Conservation (phyloP, 2,888 invertebrate genomes). For the Anagyrus pseudococci region DNA sequence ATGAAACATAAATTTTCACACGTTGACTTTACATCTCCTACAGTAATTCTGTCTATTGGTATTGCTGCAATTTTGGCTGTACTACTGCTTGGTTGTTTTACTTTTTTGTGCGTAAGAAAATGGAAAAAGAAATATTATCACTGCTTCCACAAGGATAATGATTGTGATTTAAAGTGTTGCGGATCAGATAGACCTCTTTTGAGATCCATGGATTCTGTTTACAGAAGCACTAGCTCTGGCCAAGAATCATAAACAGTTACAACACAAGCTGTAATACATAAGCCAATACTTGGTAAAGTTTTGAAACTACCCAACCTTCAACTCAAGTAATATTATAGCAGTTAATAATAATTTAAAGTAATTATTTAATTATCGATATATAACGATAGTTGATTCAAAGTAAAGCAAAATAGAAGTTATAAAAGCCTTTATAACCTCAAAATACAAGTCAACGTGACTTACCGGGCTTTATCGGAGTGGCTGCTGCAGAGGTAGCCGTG, state of each 20-base stretch:
- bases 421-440: conserved; percentile 52
- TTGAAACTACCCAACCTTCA: no score
- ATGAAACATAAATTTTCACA: no score
- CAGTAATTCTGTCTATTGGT: conserved; percentile 22
- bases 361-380: neutral
- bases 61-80: conserved; percentile 16
- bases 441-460: conserved; percentile 31
- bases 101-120: conserved; percentile 18
- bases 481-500: conserved; percentile 53
- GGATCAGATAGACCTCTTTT: conserved; percentile 32
- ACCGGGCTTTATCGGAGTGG: conserved; percentile 58
- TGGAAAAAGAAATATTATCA: conserved; percentile 39
- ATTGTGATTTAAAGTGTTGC: conserved; percentile 20
- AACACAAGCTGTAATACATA: neutral
- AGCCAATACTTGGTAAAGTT: neutral
- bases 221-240: conserved; percentile 28
- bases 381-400: neutral
- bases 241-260: no score
- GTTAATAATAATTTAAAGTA: neutral
- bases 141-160: conserved; percentile 23
- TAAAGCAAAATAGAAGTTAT: no score
- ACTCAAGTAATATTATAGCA: neutral
- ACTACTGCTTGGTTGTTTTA: conserved; percentile 31
- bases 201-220: conserved; percentile 28
- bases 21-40: no score